Conservation (phyloP, 1,140 invertebrate genomes). For the Zaprionus davidi region DNA sequence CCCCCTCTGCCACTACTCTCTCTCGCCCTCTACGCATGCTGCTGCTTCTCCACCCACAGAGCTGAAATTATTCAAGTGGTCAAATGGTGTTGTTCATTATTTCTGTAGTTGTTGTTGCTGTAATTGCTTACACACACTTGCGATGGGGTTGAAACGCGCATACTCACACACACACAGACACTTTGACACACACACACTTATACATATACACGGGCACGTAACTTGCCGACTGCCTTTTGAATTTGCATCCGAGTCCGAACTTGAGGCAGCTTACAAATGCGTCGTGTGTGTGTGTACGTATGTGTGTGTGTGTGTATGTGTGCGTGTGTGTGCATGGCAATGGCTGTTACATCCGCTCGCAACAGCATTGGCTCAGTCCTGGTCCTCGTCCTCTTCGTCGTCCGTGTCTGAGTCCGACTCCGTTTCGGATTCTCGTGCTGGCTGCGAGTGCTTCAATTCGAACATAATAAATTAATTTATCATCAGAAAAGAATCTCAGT, state of each 20-base stretch:
- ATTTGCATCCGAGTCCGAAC: conserved; percentile 32
- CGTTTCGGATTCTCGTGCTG: conserved; percentile 28
- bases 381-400: background rate
- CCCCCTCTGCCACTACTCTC: background rate
- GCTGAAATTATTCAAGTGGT: conserved; percentile 78
- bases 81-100: conserved; percentile 82
- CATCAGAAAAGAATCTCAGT: conserved; percentile 82
- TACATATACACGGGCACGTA: background rate
- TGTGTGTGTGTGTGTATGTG: background rate
- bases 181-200: background rate
- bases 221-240: conserved; percentile 6
- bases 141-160: conserved; percentile 46
- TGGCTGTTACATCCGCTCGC: conserved; percentile 58
- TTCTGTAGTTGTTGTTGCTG: conserved; percentile 65
- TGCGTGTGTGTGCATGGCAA: conserved; percentile 29
- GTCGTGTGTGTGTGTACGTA: conserved; percentile 11
- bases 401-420: conserved; percentile 24
- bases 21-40: background rate
- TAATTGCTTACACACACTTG: conserved; percentile 56
- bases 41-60: conserved; percentile 34
- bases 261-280: conserved; percentile 30
- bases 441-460: conserved; percentile 73
- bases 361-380: conserved; percentile 46
- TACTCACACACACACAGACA: conserved; percentile 27
- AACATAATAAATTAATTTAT: conserved; percentile 84